Percentiles rank a stretch among this genome's conserved stretches.
These are phyloP conservation scores for Adelosebastes latens DNA, from an alignment of 2,797 vertebrate species.

Conservation along the genomic window DNA sequence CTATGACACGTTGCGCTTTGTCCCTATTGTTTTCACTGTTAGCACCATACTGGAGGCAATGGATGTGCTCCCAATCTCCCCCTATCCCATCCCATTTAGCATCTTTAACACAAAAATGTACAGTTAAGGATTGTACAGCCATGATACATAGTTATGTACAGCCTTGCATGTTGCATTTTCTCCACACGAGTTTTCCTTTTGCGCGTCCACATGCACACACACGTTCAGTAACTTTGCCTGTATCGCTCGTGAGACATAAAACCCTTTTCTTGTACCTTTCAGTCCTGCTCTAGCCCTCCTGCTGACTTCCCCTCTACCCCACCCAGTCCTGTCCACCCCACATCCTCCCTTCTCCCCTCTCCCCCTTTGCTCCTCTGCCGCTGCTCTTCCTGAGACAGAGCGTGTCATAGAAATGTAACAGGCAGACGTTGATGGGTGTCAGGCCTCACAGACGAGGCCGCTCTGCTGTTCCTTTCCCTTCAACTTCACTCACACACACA, in stretches of 20 bases:
- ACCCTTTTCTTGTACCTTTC: slow-evolving; percentile 58
- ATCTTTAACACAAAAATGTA: slow-evolving; percentile 12
- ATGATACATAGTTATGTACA: background rate
- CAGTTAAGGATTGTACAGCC: slow-evolving; percentile 10
- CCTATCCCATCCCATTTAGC: background rate
- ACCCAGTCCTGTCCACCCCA: slow-evolving; percentile 28
- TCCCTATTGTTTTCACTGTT: too few relatives aligned
- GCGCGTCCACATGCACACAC: background rate
- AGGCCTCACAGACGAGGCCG: slow-evolving; percentile 64
- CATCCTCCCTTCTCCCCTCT: slow-evolving; percentile 40
- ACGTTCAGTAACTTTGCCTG: background rate
- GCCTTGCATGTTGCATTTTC: background rate
- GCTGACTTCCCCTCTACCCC: slow-evolving; percentile 48
- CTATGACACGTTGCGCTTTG: too few relatives aligned
- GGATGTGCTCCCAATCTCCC: background rate
- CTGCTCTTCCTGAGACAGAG: slow-evolving; percentile 62
- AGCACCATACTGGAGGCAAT: background rate
- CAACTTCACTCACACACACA: slow-evolving; percentile 50
- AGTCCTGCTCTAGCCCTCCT: slow-evolving; percentile 43
- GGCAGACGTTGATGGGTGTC: slow-evolving; percentile 75
- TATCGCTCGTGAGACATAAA: slow-evolving; percentile 48
- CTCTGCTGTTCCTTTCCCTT: slow-evolving; percentile 56
- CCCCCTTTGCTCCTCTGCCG: slow-evolving; percentile 26
- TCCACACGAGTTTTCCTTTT: background rate
- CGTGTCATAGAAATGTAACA: slow-evolving; percentile 79